phyloP scores from a whole-genome alignment of 2,113 vertebrate genomes.

The Rhodinocichla rosea region DNA sequence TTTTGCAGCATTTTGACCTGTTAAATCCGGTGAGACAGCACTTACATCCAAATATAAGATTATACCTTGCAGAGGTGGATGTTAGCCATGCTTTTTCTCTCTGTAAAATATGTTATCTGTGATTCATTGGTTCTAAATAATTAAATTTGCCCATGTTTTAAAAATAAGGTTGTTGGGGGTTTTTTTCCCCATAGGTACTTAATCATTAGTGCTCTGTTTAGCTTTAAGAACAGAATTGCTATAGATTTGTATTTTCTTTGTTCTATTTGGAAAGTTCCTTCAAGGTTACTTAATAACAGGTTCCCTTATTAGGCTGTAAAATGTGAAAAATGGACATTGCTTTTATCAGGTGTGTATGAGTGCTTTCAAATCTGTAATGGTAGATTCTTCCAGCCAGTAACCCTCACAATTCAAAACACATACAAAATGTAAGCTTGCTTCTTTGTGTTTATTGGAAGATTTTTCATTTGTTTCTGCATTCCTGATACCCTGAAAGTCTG shows the following conservation, averaged over 20 bases:
- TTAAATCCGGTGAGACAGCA: neutral
- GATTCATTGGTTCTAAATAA: neutral
- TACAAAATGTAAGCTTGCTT: neutral
- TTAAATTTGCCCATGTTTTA: neutral
- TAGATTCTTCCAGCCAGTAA: neutral
- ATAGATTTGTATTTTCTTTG: neutral
- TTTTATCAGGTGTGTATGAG: neutral
- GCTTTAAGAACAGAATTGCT: neutral
- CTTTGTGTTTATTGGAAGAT: neutral
- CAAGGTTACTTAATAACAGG: neutral
- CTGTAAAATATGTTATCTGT: neutral
- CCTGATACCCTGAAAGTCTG: neutral
- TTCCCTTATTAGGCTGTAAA: neutral
- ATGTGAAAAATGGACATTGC: neutral
- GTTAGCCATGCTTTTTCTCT: neutral
- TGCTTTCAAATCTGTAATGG: neutral
- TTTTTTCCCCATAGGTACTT: neutral
- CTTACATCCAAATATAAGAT: neutral
- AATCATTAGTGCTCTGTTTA: neutral
- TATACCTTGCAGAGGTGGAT: neutral
- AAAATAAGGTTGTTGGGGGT: neutral
- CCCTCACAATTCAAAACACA: neutral
- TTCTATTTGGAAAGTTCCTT: neutral
- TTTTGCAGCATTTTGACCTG: neutral
- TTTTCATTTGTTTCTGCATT: neutral